Evolutionary conservation across 2,888 invertebrate species (phyloP).

Genomic region (Torymus aiolomorphi): DNA sequence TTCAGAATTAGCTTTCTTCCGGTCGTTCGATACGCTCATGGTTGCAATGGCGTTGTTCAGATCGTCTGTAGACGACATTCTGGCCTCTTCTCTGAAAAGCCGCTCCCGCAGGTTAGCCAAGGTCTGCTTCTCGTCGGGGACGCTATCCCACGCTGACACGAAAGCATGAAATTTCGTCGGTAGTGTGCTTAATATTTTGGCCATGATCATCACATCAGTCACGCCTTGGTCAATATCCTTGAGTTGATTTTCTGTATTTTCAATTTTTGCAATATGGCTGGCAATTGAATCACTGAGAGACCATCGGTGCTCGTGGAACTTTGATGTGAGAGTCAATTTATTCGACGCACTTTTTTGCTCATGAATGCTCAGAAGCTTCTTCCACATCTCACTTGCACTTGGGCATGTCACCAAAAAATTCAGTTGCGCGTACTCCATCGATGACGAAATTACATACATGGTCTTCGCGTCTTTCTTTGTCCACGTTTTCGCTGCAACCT

Average conservation of each 20-base stretch:
- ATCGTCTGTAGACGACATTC: too few species aligned
- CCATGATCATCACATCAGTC: slow-evolving; percentile 24
- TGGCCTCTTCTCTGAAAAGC: too few species aligned
- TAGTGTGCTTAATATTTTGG: slow-evolving; percentile 27
- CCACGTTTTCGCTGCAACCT: slow-evolving; percentile 21
- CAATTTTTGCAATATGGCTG: slow-evolving; percentile 19
- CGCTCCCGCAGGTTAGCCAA: too few species aligned
- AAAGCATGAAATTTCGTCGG: slow-evolving; percentile 33
- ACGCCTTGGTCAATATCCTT: slow-evolving; percentile 41
- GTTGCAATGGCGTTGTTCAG: too few species aligned
- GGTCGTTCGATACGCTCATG: too few species aligned
- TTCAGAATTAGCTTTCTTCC: too few species aligned
- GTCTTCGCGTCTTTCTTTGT: slow-evolving; percentile 47
- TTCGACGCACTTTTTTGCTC: slow-evolving; percentile 46
- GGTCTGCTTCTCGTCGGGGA: background rate
- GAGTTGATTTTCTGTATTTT: slow-evolving; percentile 14
- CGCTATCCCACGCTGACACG: slow-evolving; percentile 45
- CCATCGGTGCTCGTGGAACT: slow-evolving; percentile 38
- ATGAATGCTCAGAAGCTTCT: slow-evolving; percentile 33
- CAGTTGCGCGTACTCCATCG: slow-evolving; percentile 36
- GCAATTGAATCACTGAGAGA: background rate
- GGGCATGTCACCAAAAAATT: slow-evolving; percentile 26
- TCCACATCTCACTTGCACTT: slow-evolving; percentile 35
- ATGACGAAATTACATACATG: slow-evolving; percentile 48
- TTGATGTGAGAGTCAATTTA: slow-evolving; percentile 36